phyloP scores from a whole-genome alignment of 1,140 invertebrate genomes.

The Pteromalus puparum region DNA sequence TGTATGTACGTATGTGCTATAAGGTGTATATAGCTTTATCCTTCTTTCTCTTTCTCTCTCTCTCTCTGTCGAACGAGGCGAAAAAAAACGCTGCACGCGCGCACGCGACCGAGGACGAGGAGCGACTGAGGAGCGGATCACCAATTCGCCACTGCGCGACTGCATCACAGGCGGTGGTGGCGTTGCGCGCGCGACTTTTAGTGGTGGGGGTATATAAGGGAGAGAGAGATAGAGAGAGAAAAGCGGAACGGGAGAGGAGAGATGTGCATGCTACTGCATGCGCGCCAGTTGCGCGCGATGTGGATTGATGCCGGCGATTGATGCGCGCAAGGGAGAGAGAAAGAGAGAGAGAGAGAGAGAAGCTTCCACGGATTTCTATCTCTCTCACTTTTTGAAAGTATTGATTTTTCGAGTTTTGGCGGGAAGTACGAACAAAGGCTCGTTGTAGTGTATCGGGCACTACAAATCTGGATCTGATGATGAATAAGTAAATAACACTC shows the following conservation, averaged over 20 bases:
- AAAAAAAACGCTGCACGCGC: constrained; percentile 33
- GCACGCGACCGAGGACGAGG: constrained; percentile 44
- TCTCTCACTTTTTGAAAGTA: not conserved
- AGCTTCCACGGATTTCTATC: not conserved
- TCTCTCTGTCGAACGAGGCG: constrained; percentile 28
- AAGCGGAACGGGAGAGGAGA: not conserved
- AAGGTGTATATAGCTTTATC: not conserved
- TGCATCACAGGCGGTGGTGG: not conserved
- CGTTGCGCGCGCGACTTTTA: not conserved
- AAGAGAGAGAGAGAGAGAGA: not conserved
- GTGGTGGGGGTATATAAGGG: not conserved
- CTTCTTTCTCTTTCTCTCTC: constrained; percentile 44
- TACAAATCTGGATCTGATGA: no score
- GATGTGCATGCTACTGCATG: not conserved
- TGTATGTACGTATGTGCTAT: constrained; percentile 1
- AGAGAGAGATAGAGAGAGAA: not conserved
- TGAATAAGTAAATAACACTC: no score
- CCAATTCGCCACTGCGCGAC: not conserved
- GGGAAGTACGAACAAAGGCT: not conserved
- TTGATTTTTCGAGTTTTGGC: not conserved
- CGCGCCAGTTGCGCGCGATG: not conserved
- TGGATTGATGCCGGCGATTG: not conserved
- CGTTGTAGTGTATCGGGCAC: no score
- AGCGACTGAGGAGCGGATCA: constrained; percentile 38
- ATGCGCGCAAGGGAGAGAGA: not conserved